Evolutionary conservation across 2,113 vertebrate species (phyloP).

Genomic region (Tenrec ecaudatus): DNA sequence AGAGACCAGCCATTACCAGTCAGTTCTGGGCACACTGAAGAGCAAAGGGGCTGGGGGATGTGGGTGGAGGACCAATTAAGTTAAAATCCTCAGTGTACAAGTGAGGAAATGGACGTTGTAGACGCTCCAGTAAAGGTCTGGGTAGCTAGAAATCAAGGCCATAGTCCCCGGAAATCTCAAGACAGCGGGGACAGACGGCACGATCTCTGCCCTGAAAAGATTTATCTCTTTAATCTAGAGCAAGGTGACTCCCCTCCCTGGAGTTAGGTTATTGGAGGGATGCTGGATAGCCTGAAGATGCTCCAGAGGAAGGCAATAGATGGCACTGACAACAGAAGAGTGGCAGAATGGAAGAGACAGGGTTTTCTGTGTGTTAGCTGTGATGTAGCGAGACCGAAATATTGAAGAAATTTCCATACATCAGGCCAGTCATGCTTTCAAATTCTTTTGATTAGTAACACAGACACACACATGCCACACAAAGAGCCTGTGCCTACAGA

Average conservation of each 20-base stretch:
- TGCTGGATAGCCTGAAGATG: background rate
- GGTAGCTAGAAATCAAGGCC: background rate
- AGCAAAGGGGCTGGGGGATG: background rate
- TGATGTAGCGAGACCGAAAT: constrained; percentile 6
- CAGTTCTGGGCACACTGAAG: background rate
- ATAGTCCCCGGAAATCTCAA: constrained; percentile 7
- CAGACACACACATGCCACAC: background rate
- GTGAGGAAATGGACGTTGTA: background rate
- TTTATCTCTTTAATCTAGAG: constrained; percentile 37
- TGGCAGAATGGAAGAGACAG: constrained; percentile 33
- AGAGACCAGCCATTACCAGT: constrained; percentile 16
- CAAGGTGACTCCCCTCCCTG: background rate
- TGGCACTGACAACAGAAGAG: constrained; percentile 9
- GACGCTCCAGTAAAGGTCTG: background rate
- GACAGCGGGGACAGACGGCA: constrained; percentile 3
- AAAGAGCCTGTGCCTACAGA: constrained; percentile 30
- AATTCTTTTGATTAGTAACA: constrained; percentile 21
- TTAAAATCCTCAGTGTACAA: background rate
- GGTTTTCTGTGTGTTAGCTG: background rate
- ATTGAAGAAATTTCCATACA: constrained; percentile 36
- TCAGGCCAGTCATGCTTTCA: background rate
- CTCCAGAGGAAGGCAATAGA: background rate
- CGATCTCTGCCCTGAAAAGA: constrained; percentile 21
- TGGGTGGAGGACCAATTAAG: background rate
- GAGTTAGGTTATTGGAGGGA: background rate